Base-by-base conservation (phyloP, 2,113 vertebrate genomes). In the Hippocampus mohnikei region DNA sequence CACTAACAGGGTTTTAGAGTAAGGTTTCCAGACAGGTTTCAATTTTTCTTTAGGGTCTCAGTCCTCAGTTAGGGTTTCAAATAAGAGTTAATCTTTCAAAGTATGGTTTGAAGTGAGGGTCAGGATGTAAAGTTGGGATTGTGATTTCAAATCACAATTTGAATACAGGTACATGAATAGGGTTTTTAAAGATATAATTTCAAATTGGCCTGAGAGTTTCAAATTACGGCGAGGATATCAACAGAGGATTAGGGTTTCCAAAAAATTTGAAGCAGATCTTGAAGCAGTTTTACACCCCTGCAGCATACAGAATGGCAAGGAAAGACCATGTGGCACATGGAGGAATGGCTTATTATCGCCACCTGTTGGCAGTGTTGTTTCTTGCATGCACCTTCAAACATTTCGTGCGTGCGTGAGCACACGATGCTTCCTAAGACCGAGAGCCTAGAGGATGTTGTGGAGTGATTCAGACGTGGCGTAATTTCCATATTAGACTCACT, bases 401-500 rank as follows among this genome's bases (percentile, higher is more conserved):
- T n/a, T 20, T 40, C 2, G 16, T n/a, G 29, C 5, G 33, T 62
- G 58, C 1, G 33, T 37, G 18, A 8, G 27, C 8, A 13, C 12
- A 18, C 15, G n/a, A 66, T 20, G 50, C 76, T 80, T 60, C 69
- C 50, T 46, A 63, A 10, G 23, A 67, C 83, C 40, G 69, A 81
- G 68, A 70, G 59, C 75, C 68, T 60, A 73, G 27, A 27, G 78
- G 78, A 72, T 79, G 76, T 67, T 78, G 83, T 77, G 70, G 27
- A 58, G 71, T 71, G 41, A 5, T 79, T 78, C 68, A 71, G 50
- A 55, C 55, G 37, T 33, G 68, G n/a, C 8, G 27, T 62, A 40
- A 81, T 78, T 70, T 77, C 56, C 81, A 76, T 76, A 69, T 76
- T 65, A 72, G 76, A 66, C 37, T 76, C 60, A 66, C 67, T 61